These are phyloP conservation scores for Picus viridis DNA, from an alignment of 2,797 vertebrate genomes.

Conservation along the genomic window DNA sequence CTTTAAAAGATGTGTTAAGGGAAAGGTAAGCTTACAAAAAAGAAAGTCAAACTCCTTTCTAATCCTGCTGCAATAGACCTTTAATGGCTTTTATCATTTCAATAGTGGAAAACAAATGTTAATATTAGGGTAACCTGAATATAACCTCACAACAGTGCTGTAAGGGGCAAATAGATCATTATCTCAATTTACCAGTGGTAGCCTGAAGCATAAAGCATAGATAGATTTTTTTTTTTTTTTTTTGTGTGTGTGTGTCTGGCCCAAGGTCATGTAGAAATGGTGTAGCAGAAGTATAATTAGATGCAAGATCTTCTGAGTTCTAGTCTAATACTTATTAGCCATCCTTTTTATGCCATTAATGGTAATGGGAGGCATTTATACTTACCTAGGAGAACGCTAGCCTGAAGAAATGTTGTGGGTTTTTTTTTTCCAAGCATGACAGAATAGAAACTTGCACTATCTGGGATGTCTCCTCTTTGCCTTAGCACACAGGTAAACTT, in stretches of 20 bases:
- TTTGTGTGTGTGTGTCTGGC: not conserved
- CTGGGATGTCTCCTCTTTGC: not conserved
- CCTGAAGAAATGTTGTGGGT: not conserved
- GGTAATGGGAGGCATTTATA: slow-evolving; percentile 26
- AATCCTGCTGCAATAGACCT: not conserved
- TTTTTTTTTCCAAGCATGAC: not conserved
- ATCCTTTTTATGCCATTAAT: slow-evolving; percentile 21
- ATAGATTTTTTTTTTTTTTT: slow-evolving; percentile 9
- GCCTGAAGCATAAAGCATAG: not conserved
- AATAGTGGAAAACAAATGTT: slow-evolving; percentile 47
- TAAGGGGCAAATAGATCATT: slow-evolving; percentile 39
- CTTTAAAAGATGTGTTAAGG: not conserved
- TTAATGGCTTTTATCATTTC: slow-evolving; percentile 26
- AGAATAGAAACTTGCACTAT: not conserved
- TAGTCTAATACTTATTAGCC: slow-evolving; percentile 44
- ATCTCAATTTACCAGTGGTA: slow-evolving; percentile 23
- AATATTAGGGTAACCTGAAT: slow-evolving; percentile 44
- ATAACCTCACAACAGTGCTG: slow-evolving; percentile 5
- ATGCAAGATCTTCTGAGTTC: slow-evolving; percentile 32
- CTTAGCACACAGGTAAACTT: not conserved
- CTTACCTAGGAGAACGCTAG: slow-evolving; percentile 14
- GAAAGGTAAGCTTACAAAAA: not conserved
- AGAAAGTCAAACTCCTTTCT: not conserved
- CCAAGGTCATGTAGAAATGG: slow-evolving; percentile 39
- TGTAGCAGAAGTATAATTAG: slow-evolving; percentile 46